These are phyloP conservation scores for Caenorhabditis virilis DNA, from an alignment of 2,888 invertebrate genomes.

Conservation along the genomic window DNA sequence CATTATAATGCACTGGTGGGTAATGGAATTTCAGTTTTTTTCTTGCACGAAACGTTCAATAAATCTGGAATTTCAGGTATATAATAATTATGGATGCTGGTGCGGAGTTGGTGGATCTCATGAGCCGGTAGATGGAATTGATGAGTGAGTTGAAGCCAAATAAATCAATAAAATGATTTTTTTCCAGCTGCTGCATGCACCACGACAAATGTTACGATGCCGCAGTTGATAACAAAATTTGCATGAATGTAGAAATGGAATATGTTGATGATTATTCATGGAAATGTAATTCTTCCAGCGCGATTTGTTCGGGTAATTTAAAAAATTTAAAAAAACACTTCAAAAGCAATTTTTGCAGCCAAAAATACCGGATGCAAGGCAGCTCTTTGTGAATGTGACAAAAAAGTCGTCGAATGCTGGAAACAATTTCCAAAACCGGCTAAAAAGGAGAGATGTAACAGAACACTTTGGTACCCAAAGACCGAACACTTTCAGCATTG, in stretches of 20 bases:
- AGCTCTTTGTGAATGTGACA: conserved; percentile 60
- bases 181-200: conserved; percentile 60
- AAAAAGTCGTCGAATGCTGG: conserved; percentile 61
- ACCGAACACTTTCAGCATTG: conserved; percentile 33
- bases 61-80: conserved; percentile 29
- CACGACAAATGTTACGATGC: conserved; percentile 67
- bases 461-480: conserved; percentile 12
- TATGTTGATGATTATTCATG: conserved; percentile 60
- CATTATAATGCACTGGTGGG: conserved; percentile 58
- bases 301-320: conserved; percentile 40
- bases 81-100: conserved; percentile 66
- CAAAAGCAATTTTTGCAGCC: conserved; percentile 30
- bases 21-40: neutral
- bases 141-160: conserved; percentile 47
- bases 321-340: too few species aligned
- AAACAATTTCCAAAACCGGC: conserved; percentile 49
- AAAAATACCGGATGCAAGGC: conserved; percentile 50
- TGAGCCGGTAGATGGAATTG: conserved; percentile 64
- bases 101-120: conserved; percentile 65
- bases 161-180: neutral
- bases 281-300: conserved; percentile 45
- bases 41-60: too few species aligned
- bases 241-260: conserved; percentile 59
- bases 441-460: conserved; percentile 46
- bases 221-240: conserved; percentile 55